Base-by-base conservation (phyloP, 2,888 invertebrate species). In the Silvanus unidentatus region DNA sequence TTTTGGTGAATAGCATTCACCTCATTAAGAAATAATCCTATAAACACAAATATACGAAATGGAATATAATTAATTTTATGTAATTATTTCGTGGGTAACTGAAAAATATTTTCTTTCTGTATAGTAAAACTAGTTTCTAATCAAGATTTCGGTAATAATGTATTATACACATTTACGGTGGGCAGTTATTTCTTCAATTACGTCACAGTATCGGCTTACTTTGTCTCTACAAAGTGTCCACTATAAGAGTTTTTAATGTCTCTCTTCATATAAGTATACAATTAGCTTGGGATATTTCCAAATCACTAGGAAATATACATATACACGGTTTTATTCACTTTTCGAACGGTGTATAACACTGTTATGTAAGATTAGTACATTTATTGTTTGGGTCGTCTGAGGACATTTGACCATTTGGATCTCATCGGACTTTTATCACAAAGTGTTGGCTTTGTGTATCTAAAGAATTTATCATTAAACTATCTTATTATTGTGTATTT, bases 61-160 rank as follows among this genome's bases (percentile, higher is more conserved):
- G 22, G 22, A 22, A 22, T 22, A 22, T 22, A 22, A 22, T 22
- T 22, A 22, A 22, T 22, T 37, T 37, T 37, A 16, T 37, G 16
- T 37, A 37, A 37, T 37, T 37, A 37, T 37, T 37, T 16, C 37
- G 14, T 37, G 14, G 37, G 37, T 37, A 37, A 14, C n/a, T 13
- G 8, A 37, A 37, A 37, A 37, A 15, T 6, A 6, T 22, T 3
- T 3, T 37, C 15, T 15, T 11, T 15, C 13, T 9, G 14, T 15
- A 16, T 9, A 35, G 3, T 22, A 16, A 55, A 63, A 63, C 63
- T 60, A 54, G 63, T 64, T 63, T 54, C 52, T 60, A 62, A 63
- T 63, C 60, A 58, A 58, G 57, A 55, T 60, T 61, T 54, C 53
- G 52, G 59, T 59, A 58, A 60, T 60, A 57, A 60, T 49, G 55